These are phyloP conservation scores for Phyto melanocephala DNA, from an alignment of 2,888 invertebrate species.

Conservation along the genomic window DNA sequence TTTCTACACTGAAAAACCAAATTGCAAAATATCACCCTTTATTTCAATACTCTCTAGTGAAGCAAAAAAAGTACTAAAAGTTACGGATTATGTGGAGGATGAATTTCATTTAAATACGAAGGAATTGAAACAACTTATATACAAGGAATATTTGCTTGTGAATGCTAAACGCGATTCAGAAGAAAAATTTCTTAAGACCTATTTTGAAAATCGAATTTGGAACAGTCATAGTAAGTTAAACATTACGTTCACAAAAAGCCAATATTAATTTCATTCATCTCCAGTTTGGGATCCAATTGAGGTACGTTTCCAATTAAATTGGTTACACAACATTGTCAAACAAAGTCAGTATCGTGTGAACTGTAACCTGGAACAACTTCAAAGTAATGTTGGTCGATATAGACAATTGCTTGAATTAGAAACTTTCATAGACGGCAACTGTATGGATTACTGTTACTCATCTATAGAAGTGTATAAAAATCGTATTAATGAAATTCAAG, in stretches of 20 bases:
- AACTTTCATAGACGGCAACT: conserved; percentile 8
- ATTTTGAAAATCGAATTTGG: conserved; percentile 36
- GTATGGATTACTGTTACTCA: conserved; percentile 36
- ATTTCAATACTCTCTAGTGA: conserved; percentile 22
- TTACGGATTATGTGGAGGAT: conserved; percentile 8
- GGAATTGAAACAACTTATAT: neutral
- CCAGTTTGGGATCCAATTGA: conserved; percentile 64
- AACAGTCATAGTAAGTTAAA: conserved; percentile 35
- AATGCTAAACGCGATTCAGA: conserved; percentile 8
- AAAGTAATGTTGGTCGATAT: conserved; percentile 17
- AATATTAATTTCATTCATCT: neutral
- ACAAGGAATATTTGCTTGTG: neutral
- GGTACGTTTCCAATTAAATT: conserved; percentile 59
- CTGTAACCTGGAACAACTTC: neutral
- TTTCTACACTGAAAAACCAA: too few species aligned
- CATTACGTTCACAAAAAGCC: neutral
- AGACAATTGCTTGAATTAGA: neutral
- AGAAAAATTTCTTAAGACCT: neutral
- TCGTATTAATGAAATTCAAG: conserved; percentile 36
- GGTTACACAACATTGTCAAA: conserved; percentile 20
- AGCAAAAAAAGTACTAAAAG: conserved; percentile 25
- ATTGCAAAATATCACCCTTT: too few species aligned
- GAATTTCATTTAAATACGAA: neutral
- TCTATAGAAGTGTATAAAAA: conserved; percentile 49
- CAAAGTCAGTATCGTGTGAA: conserved; percentile 30